Percentiles rank a stretch among this genome's conserved stretches.
Conservation (phyloP, 2,888 invertebrate genomes). For the Pammene fasciana region DNA sequence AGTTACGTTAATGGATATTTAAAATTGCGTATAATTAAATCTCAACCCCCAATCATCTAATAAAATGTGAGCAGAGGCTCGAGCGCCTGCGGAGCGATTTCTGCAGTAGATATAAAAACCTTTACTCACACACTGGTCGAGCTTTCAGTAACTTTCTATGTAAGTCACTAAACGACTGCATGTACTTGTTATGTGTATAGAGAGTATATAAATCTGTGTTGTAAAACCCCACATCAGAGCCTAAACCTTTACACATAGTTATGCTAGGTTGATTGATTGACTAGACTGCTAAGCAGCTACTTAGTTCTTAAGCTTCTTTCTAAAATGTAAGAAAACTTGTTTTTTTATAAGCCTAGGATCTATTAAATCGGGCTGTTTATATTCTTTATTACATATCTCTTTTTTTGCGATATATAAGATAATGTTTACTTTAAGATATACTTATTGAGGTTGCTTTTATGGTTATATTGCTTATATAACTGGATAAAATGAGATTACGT, state of each 20-base stretch:
- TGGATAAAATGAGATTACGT: conserved; percentile 12
- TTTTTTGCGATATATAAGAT: not conserved
- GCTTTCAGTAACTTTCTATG: not conserved
- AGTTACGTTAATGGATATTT: no score
- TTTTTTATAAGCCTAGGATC: no score
- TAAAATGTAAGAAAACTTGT: no score
- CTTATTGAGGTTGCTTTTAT: conserved; percentile 3
- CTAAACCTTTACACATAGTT: conserved; percentile 41
- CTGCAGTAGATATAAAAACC: no score
- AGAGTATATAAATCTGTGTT: conserved; percentile 38
- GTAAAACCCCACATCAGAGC: conserved; percentile 33
- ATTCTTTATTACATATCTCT: not conserved
- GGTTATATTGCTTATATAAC: not conserved
- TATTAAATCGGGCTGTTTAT: not conserved
- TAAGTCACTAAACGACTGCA: conserved; percentile 30
- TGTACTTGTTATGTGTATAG: conserved; percentile 38
- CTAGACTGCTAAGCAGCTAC: conserved; percentile 29
- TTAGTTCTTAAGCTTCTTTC: conserved; percentile 1
- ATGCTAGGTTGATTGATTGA: conserved; percentile 48
- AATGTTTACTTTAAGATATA: not conserved
- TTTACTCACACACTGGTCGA: not conserved
- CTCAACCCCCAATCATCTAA: no score
- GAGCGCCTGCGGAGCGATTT: no score
- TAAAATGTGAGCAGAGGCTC: no score
- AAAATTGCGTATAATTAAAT: no score